Conservation (phyloP, 2,113 vertebrate genomes). For the Nycticryphes semicollaris region DNA sequence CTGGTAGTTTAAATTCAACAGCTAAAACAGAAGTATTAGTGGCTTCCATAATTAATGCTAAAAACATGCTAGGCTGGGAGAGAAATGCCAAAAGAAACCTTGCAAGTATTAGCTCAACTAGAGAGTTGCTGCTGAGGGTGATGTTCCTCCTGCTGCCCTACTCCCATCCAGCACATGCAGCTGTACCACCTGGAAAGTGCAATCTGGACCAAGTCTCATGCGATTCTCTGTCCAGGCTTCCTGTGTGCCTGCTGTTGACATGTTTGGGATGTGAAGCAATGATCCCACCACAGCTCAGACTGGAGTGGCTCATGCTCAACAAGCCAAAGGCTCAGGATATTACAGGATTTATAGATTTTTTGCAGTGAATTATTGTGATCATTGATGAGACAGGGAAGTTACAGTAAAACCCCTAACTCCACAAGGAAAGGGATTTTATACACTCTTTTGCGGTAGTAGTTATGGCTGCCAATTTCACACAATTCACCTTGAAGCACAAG, state of each 20-base stretch:
- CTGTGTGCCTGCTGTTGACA: slow-evolving; percentile 12
- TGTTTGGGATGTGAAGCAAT: background rate
- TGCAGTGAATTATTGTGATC: slow-evolving; percentile 51
- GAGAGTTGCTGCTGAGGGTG: background rate
- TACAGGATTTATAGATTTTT: slow-evolving; percentile 54
- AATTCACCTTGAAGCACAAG: slow-evolving; percentile 49
- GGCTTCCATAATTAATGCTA: background rate
- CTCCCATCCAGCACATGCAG: background rate
- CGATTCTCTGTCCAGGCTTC: slow-evolving; percentile 15
- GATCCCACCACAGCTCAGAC: background rate
- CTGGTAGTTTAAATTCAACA: background rate
- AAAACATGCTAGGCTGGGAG: background rate
- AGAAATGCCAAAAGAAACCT: background rate
- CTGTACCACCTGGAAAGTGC: background rate
- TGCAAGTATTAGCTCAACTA: background rate
- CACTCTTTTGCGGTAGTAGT: slow-evolving; percentile 13
- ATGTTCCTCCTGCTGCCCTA: background rate
- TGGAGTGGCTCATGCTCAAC: background rate
- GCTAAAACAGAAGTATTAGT: background rate
- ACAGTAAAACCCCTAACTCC: slow-evolving; percentile 21
- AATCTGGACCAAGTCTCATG: slow-evolving; percentile 10
- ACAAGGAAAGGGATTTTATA: slow-evolving; percentile 63
- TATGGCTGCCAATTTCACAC: slow-evolving; percentile 24
- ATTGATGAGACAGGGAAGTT: slow-evolving; percentile 44
- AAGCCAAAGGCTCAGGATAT: slow-evolving; percentile 28